Base-by-base conservation (phyloP, 2,797 vertebrate genomes). In the Tolypeutes matacus region DNA sequence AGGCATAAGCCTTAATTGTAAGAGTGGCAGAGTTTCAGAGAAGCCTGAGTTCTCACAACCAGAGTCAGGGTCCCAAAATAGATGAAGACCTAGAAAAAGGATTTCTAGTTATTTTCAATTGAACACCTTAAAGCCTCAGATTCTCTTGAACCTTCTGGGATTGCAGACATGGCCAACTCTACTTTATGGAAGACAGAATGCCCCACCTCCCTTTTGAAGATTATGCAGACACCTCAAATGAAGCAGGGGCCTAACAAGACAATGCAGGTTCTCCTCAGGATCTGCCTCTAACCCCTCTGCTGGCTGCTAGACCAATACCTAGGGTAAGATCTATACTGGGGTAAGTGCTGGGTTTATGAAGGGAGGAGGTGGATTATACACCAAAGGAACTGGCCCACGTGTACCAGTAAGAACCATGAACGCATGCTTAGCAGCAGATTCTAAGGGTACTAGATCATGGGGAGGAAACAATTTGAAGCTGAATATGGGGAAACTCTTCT, bases 21-120 rank as follows among this genome's bases (percentile, higher is more conserved):
- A 81, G 73, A 70, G 36, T 60, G 72, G 29, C 49, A 62, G 82
- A 82, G 20, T 73, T 91, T 87, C 77, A 88, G n/a, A 76, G 29
- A 7, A 78, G 18, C 25, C 29, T 91, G 42, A 75, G 73, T 76
- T 75, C 25, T 14, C 15, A 70, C 0, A 27, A 70, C 4, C 25
- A 76, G 31, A 75, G 58, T 65, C 64, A 56, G 46, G 17, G 15
- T 20, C 23, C 42, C 49, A 23, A 10, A n/a, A 86, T 27, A 82
- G 76, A 56, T 65, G 12, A 25, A 72, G 64, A 29, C 27, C 51
- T 91, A 65, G 20, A 85, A 85, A 89, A 67, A 27, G 23, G 81
- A 76, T 13, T 42, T 70, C 51, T 76, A n/a, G 53, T 11, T 80
- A 46, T 73, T 60, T 94, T 94, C 36, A 12, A 8, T 12, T 73